Evolutionary conservation across 2,797 vertebrate species (phyloP).

Genomic region (Cottoperca gobio): DNA sequence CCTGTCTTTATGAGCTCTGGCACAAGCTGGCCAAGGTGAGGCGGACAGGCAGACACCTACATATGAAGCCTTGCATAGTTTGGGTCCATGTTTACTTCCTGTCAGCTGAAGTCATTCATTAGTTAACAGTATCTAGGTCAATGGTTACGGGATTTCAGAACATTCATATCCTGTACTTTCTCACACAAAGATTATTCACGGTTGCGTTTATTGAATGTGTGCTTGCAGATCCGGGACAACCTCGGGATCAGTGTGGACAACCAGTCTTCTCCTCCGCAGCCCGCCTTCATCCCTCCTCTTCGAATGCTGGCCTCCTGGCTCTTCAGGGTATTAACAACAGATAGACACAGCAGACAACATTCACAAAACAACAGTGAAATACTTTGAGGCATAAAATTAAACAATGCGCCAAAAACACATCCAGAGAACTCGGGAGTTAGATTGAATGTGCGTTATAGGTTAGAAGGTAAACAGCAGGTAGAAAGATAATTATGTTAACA

Average conservation of each 20-base stretch:
- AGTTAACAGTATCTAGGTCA: not conserved
- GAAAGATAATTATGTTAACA: not conserved
- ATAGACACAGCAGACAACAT: not conserved
- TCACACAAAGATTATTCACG: not conserved
- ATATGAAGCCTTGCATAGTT: not conserved
- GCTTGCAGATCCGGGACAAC: slow-evolving; percentile 94
- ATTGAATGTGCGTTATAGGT: not conserved
- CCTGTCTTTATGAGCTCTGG: slow-evolving; percentile 95
- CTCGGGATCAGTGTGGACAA: slow-evolving; percentile 95
- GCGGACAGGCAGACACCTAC: not conserved
- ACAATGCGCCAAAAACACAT: not conserved
- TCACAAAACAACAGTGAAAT: not conserved
- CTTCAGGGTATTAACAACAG: slow-evolving; percentile 88
- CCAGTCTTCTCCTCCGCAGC: slow-evolving; percentile 92
- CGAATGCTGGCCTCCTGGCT: slow-evolving; percentile 98
- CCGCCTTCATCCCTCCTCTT: slow-evolving; percentile 94
- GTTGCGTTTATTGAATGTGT: slow-evolving; percentile 10
- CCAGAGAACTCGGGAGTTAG: not conserved
- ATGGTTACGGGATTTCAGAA: not conserved
- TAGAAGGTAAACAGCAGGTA: not conserved
- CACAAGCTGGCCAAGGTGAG: slow-evolving; percentile 96
- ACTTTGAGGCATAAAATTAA: not conserved
- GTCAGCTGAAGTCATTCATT: not conserved
- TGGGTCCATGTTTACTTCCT: too few species aligned
- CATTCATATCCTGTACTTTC: not conserved